A percentile compares a stretch with the other conserved stretches of the same genome.
Conservation (phyloP, 2,113 vertebrate species). For the Corythaixoides concolor region DNA sequence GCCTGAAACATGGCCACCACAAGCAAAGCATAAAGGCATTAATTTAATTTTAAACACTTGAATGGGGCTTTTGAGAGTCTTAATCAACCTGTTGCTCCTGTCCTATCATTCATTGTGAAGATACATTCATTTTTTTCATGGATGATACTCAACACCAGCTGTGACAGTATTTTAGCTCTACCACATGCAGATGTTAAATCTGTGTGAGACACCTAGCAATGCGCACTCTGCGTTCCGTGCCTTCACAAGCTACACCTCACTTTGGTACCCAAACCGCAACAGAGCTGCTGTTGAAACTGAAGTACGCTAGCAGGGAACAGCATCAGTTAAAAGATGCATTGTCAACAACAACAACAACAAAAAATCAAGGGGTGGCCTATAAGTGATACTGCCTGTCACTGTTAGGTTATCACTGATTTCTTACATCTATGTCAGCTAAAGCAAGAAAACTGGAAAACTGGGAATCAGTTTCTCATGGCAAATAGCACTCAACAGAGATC, state of each 20-base stretch:
- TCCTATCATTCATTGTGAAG: background rate
- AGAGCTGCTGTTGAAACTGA: background rate
- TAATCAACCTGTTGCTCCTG: background rate
- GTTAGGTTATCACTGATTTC: background rate
- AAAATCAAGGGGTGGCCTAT: background rate
- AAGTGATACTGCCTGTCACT: background rate
- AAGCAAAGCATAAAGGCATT: background rate
- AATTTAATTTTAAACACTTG: background rate
- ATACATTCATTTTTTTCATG: background rate
- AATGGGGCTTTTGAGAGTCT: background rate
- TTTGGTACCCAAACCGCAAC: background rate
- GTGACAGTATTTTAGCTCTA: background rate
- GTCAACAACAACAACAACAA: background rate
- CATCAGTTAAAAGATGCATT: background rate
- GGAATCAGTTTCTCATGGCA: background rate
- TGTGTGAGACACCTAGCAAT: background rate
- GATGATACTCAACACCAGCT: background rate
- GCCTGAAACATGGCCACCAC: background rate
- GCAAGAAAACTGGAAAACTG: background rate
- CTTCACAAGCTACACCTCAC: background rate
- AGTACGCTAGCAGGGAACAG: background rate
- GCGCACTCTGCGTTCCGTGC: background rate
- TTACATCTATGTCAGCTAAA: background rate
- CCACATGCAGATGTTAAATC: background rate
- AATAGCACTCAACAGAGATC: background rate